A percentile compares a stretch with the other conserved stretches of the same genome.
Evolutionary conservation across 2,113 vertebrate genomes (phyloP).

Genomic region (Phodopus roborovskii): DNA sequence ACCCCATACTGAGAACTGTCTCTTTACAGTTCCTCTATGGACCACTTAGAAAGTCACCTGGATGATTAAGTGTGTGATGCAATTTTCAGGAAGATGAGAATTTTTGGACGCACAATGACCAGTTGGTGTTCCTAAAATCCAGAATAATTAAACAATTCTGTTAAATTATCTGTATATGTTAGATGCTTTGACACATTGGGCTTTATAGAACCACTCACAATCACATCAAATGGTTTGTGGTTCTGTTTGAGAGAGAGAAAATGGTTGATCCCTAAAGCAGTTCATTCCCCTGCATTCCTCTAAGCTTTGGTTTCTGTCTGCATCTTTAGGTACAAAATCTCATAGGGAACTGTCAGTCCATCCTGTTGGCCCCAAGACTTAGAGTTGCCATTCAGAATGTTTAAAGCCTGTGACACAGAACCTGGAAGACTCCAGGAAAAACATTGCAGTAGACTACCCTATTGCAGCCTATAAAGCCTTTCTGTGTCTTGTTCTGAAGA

Average conservation of each 20-base stretch:
- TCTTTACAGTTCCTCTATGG: neutral
- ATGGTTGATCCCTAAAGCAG: neutral
- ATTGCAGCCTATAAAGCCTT: neutral
- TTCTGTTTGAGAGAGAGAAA: neutral
- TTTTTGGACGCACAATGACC: neutral
- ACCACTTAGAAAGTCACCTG: fast-evolving
- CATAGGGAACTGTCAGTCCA: neutral
- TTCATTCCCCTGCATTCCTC: neutral
- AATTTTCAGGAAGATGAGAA: neutral
- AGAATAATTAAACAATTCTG: neutral
- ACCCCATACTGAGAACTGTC: no score
- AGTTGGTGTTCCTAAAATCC: neutral
- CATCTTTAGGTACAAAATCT: fast-evolving
- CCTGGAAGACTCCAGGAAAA: neutral
- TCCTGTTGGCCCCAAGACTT: fast-evolving
- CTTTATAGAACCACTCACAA: neutral
- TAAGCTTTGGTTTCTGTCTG: neutral
- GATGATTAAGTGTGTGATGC: neutral
- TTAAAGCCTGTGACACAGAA: neutral
- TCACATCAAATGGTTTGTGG: neutral
- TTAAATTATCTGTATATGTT: neutral
- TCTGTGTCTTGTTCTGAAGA: neutral
- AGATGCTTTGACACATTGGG: neutral
- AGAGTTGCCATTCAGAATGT: fast-evolving
- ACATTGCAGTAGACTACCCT: fast-evolving